A percentile compares a stretch with the other conserved stretches of the same genome.
Conservation (phyloP, 2,888 invertebrate species). For the Peribatodes rhomboidaria region DNA sequence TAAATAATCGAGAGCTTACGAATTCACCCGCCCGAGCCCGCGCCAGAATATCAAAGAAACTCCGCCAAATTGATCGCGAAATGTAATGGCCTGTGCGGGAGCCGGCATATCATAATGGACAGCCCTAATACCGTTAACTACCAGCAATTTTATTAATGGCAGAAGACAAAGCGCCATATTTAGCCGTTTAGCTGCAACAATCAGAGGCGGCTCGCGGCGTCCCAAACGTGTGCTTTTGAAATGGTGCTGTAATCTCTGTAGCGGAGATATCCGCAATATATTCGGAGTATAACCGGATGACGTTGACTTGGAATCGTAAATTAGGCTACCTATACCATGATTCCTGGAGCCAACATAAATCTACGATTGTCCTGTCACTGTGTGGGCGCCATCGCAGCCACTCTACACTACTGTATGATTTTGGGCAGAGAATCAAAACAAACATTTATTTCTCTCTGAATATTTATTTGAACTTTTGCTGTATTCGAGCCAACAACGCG, state of each 20-base stretch:
- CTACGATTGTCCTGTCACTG: slow-evolving; percentile 75
- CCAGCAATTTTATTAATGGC: slow-evolving; percentile 39
- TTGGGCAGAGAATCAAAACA: slow-evolving; percentile 3
- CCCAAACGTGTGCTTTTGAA: slow-evolving; percentile 11
- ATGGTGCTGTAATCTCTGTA: slow-evolving; percentile 29
- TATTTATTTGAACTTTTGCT: slow-evolving; percentile 10
- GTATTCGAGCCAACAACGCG: slow-evolving; percentile 2
- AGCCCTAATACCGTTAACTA: slow-evolving; percentile 38
- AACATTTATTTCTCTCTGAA: neutral
- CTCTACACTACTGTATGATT: slow-evolving; percentile 16
- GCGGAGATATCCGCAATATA: slow-evolving; percentile 47
- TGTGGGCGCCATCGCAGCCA: slow-evolving; percentile 34
- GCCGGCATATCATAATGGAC: slow-evolving; percentile 41
- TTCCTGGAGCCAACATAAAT: slow-evolving; percentile 66
- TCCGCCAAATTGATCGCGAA: slow-evolving; percentile 70
- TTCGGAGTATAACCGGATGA: slow-evolving; percentile 27
- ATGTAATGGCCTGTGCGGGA: slow-evolving; percentile 64
- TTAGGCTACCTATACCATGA: slow-evolving; percentile 55
- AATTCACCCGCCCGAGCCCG: slow-evolving; percentile 66
- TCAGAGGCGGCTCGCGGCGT: neutral
- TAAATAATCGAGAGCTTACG: slow-evolving; percentile 82
- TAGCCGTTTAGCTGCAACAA: slow-evolving; percentile 36
- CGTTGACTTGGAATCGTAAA: slow-evolving; percentile 55
- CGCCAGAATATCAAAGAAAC: slow-evolving; percentile 69
- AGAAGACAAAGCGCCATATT: slow-evolving; percentile 33